Percentiles rank a stretch among this genome's conserved stretches.
Conservation (phyloP, 2,113 vertebrate genomes). For the Typhlomys cinereus region DNA sequence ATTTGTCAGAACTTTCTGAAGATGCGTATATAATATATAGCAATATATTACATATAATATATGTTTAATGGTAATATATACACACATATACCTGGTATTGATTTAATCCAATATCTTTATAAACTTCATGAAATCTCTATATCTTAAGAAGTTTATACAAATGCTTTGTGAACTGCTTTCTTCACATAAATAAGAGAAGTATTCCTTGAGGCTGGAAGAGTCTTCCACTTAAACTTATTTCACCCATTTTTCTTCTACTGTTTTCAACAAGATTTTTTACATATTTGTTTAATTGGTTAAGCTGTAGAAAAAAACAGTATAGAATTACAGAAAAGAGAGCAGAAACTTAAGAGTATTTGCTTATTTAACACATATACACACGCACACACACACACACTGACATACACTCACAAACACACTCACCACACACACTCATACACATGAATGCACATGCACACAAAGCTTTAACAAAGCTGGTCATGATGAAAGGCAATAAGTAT, state of each 20-base stretch:
- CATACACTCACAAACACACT: too few relatives aligned
- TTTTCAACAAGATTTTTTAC: background rate
- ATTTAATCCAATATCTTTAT: background rate
- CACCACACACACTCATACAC: too few relatives aligned
- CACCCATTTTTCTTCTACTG: background rate
- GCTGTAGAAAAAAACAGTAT: background rate
- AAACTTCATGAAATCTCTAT: background rate
- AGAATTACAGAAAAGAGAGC: slow-evolving; percentile 37
- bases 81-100: background rate
- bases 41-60: background rate
- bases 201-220: background rate
- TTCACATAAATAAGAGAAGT: background rate
- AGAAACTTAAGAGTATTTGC: slow-evolving; percentile 64
- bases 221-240: background rate
- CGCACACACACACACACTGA: too few relatives aligned
- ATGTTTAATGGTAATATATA: too few relatives aligned
- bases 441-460: too few relatives aligned
- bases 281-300: background rate
- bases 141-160: background rate
- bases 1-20: background rate
- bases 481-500: background rate
- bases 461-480: background rate
- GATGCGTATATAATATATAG: background rate
- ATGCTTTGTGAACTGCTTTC: background rate
- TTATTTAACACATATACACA: background rate